Conservation (phyloP, 2,797 vertebrate genomes). For the Girardinus metallicus region DNA sequence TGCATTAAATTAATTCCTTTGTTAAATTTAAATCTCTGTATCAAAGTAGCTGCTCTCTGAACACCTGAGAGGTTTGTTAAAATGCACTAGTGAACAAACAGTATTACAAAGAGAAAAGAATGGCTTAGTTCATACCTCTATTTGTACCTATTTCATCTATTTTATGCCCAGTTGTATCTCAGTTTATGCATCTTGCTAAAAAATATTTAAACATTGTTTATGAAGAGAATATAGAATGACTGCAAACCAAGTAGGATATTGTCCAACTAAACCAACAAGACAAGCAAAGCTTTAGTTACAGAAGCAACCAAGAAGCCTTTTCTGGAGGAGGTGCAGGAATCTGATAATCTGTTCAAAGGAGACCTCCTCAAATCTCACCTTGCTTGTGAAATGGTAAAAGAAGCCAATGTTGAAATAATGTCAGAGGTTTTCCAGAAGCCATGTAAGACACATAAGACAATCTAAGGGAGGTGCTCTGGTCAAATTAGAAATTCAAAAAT, state of each 20-base stretch:
- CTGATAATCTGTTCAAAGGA: background rate
- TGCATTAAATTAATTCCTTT: background rate
- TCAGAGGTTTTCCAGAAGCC: background rate
- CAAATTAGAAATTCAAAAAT: background rate
- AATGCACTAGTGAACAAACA: background rate
- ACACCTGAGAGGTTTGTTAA: background rate
- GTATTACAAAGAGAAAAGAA: background rate
- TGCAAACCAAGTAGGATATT: background rate
- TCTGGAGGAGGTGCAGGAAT: background rate
- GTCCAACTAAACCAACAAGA: background rate
- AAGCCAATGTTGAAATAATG: background rate
- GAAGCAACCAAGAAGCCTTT: background rate
- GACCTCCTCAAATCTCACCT: background rate
- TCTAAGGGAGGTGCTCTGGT: background rate
- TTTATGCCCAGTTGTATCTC: background rate
- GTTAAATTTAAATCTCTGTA: background rate
- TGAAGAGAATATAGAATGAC: background rate
- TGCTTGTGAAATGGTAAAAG: background rate
- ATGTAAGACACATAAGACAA: background rate
- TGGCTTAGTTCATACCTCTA: background rate
- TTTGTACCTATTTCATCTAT: background rate
- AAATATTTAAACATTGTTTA: background rate
- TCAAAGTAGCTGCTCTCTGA: background rate
- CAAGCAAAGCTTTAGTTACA: background rate
- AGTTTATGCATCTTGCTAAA: background rate